Evolutionary conservation across 2,797 vertebrate genomes (phyloP), one percentile per base, ranked within the genome.

Genomic region (Micromesistius poutassou): DNA sequence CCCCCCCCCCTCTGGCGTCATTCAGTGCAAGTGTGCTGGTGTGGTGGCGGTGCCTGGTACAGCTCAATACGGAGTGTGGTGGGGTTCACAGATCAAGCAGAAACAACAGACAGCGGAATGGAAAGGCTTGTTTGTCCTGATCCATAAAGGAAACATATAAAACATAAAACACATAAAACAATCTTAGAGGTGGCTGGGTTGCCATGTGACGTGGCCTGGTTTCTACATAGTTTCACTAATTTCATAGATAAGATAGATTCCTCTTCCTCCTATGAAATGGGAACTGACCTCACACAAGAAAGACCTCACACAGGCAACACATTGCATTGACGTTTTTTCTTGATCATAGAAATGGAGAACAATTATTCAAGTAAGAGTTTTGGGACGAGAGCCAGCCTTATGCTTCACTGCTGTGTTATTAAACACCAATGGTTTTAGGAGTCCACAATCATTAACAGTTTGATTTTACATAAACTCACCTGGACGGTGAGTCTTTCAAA

Each of bases 31-130:
- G 10, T 25, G 68, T 36, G 31, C 72, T 75, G 66, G 73, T 28
- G 77, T 22, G 16, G 77, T 22, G 9, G 72, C 28, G 74, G 81
- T 77, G 82, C 81, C 81, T 82, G 82, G 81, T 82, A 81, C 84
- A 36, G 72, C 30, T 28, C 7, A 38, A 74, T 38, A 30, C 36
- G 6, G 5, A 25, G 19, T 71, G 30, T 62, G 50, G 31, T 50
- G 38, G 12, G 30, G 31, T 6, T 1, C 0, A 22, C 22, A 30
- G 22, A 74, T 30, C 22, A 72, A 71, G 40, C 30, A 31, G 31
- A 22, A 31, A 36, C 25, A 30, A 30, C 19, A 35, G 62, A 75
- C 9, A 3, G 73, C 76, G 50, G 73, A 79, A 74, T 40, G 77
- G 31, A 78, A 36, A 30, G 7, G 66, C 74, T 28, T 78, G 73